phyloP scores from a whole-genome alignment of 1,140 invertebrate species.

The Scylla paramamosain region DNA sequence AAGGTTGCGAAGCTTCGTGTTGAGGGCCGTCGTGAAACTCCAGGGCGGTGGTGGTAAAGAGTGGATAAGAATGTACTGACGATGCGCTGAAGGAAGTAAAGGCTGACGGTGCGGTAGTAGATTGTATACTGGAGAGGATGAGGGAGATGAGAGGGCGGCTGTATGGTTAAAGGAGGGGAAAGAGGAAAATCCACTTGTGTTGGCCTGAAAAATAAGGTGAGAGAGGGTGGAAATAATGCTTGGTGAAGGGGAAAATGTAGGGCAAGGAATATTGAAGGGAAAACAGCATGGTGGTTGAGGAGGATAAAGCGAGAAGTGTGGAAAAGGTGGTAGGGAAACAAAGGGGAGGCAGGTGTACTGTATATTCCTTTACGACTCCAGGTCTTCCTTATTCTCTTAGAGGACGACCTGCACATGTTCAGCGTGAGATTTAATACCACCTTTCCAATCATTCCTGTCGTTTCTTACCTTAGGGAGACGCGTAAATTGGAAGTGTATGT shows the following conservation, averaged over 20 bases:
- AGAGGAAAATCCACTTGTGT: not conserved
- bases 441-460: too few species aligned
- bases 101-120: not conserved
- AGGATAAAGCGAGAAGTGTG: not conserved
- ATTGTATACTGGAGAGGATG: not conserved
- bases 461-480: too few species aligned
- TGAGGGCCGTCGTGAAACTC: not conserved
- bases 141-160: not conserved
- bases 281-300: not conserved
- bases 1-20: not conserved
- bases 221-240: not conserved
- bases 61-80: not conserved
- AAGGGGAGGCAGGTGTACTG: not conserved
- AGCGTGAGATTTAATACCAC: too few species aligned
- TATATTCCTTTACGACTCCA: not conserved
- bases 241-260: not conserved
- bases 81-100: not conserved
- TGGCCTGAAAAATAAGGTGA: not conserved
- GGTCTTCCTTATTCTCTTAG: not conserved
- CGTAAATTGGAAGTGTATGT: too few species aligned
- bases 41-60: not conserved
- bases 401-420: too few species aligned
- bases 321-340: not conserved
- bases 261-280: not conserved
- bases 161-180: not conserved